Conservation (phyloP, 1,140 invertebrate species). For the Trichonephila clavipes region DNA sequence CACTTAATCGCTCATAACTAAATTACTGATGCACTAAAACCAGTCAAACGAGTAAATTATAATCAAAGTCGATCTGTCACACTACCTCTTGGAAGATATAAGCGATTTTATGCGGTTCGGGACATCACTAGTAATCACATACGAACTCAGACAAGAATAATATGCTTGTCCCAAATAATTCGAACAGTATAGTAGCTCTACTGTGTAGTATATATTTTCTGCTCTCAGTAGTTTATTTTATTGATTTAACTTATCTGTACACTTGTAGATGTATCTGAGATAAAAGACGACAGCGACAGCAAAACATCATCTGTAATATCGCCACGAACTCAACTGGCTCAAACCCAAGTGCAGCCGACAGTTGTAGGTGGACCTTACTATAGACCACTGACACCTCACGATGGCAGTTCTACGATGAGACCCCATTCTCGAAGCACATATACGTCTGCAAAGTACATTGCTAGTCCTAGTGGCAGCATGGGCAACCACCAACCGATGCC, state of each 20-base stretch:
- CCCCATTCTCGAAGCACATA: conserved; percentile 57
- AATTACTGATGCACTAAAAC: no score
- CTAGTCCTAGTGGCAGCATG: background rate
- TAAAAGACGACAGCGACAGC: conserved; percentile 64
- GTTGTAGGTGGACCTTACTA: conserved; percentile 37
- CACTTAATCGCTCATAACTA: no score
- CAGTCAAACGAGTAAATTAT: no score
- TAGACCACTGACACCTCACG: conserved; percentile 60
- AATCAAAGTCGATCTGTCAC: no score
- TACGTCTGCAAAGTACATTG: conserved; percentile 38
- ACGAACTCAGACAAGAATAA: no score
- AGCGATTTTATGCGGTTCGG: no score
- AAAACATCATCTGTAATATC: conserved; percentile 54
- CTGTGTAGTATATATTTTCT: no score
- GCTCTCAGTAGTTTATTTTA: no score
- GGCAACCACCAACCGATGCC: background rate
- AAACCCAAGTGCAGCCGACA: background rate
- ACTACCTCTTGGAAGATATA: no score
- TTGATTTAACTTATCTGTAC: background rate
- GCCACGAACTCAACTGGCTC: conserved; percentile 13
- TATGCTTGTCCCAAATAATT: no score
- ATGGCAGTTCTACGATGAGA: background rate
- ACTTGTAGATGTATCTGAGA: conserved; percentile 45
- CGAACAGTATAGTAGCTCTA: no score
- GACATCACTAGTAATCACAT: no score